Percentiles rank a stretch among this genome's conserved stretches.
Evolutionary conservation across 2,888 invertebrate species (phyloP).

Genomic region (Cephus pygmeus): DNA sequence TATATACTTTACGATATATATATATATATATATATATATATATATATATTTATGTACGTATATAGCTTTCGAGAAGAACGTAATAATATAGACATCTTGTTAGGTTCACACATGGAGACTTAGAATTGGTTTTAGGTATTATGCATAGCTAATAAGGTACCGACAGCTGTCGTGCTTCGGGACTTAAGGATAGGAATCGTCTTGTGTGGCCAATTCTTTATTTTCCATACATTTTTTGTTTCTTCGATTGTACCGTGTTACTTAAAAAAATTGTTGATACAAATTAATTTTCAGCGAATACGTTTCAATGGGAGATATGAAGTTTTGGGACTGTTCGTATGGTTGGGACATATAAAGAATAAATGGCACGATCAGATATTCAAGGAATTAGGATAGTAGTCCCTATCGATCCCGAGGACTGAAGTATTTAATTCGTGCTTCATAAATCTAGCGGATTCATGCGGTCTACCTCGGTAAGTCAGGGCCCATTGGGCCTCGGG

Average conservation of each 20-base stretch:
- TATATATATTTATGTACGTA: neutral
- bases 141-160: slow-evolving; percentile 60
- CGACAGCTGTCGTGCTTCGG: slow-evolving; percentile 35
- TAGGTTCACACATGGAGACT: slow-evolving; percentile 47
- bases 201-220: slow-evolving; percentile 3
- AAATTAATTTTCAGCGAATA: neutral
- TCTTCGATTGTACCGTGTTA: neutral
- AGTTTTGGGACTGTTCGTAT: neutral
- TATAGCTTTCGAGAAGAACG: slow-evolving; percentile 39
- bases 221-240: neutral
- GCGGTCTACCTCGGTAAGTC: slow-evolving; percentile 16
- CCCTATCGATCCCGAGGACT: slow-evolving; percentile 23
- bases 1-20: neutral
- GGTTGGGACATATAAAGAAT: neutral
- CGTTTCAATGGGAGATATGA: neutral
- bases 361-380: neutral
- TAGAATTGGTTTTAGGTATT: slow-evolving; percentile 55
- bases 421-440: slow-evolving; percentile 52
- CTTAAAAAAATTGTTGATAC: neutral
- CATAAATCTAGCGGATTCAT: slow-evolving; percentile 53
- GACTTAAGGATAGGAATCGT: neutral
- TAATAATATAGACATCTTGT: slow-evolving; percentile 65
- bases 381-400: neutral
- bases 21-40: too few species aligned
- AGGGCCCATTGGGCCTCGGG: slow-evolving; percentile 23